Evolutionary conservation across 2,113 vertebrate species (phyloP).

Genomic region (Bufo bufo): DNA sequence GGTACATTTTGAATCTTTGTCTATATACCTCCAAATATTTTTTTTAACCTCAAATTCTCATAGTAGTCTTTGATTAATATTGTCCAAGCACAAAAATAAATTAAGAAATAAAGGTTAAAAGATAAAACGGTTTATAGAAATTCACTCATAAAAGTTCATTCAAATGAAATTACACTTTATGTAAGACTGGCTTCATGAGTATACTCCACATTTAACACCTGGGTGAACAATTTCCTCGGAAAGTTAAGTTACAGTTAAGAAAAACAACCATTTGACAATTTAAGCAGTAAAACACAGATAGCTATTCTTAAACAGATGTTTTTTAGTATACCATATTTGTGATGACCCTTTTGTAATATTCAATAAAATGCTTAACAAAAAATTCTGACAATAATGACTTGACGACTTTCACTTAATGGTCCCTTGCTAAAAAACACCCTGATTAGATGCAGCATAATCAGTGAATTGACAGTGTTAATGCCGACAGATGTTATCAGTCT

Average conservation of each 20-base stretch:
- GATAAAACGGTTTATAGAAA: not conserved
- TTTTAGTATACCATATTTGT: not conserved
- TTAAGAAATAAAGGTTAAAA: not conserved
- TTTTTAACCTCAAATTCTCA: not conserved
- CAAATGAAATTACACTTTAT: not conserved
- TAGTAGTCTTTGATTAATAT: not conserved
- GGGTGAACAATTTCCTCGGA: not conserved
- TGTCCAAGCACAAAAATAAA: not conserved
- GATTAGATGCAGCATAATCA: not conserved
- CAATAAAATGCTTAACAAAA: not conserved
- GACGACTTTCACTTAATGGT: not conserved
- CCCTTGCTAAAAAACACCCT: not conserved
- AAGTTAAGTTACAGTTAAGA: not conserved
- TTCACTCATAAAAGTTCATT: not conserved
- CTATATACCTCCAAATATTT: not conserved
- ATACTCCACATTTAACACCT: constrained; percentile 2
- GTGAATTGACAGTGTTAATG: not conserved
- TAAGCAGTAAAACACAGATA: not conserved
- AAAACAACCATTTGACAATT: not conserved
- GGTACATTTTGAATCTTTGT: not conserved
- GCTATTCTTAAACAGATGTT: not conserved
- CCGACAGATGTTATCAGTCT: not conserved
- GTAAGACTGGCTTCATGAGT: constrained; percentile 17
- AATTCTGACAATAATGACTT: not conserved
- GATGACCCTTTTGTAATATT: not conserved